Evolutionary conservation across 2,888 invertebrate genomes (phyloP).

Genomic region (Erebia palarica): DNA sequence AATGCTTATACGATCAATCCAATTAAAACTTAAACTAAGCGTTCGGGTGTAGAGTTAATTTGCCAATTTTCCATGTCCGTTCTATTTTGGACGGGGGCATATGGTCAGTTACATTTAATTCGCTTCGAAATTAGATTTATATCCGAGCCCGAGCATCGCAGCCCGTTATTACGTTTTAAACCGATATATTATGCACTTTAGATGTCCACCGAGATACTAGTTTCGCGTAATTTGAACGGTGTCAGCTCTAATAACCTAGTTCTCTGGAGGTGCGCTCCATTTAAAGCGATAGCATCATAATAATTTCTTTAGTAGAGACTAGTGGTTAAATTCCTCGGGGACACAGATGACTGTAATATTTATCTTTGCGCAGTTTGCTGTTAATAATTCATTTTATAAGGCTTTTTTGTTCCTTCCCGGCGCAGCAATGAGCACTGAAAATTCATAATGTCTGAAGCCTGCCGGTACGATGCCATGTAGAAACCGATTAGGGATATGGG

Average conservation of each 20-base stretch:
- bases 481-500: too few species aligned
- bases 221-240: conserved; percentile 12
- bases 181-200: conserved; percentile 6
- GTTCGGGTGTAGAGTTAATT: too few species aligned
- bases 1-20: too few species aligned
- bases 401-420: too few species aligned
- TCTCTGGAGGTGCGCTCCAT: conserved; percentile 13
- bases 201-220: background rate
- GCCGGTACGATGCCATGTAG: too few species aligned
- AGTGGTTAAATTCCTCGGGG: conserved; percentile 4
- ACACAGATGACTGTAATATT: background rate
- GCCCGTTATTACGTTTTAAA: background rate
- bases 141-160: background rate
- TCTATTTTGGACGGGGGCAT: too few species aligned
- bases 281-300: conserved; percentile 21
- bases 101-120: too few species aligned
- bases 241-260: conserved; percentile 18
- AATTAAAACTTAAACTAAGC: too few species aligned
- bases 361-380: conserved; percentile 6
- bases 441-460: too few species aligned
- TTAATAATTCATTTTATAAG: too few species aligned
- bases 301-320: conserved; percentile 17
- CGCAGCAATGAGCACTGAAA: too few species aligned
- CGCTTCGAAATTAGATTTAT: background rate
- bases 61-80: too few species aligned